phyloP scores from a whole-genome alignment of 2,888 invertebrate genomes.

The Oxycera nigricornis region DNA sequence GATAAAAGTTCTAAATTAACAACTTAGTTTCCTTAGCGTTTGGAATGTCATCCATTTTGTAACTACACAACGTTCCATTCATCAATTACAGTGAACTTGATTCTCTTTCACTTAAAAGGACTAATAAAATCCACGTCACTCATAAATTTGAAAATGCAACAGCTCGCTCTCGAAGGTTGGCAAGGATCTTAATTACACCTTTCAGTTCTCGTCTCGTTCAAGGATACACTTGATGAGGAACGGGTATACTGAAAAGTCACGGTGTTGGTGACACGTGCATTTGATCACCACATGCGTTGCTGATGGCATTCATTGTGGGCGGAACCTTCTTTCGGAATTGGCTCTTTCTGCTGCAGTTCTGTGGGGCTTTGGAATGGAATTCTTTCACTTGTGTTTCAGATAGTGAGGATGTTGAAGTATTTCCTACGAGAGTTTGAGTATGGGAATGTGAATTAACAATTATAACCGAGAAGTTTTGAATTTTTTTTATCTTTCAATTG shows the following conservation, averaged over 20 bases:
- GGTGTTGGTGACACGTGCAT: slow-evolving; percentile 33
- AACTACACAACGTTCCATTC: background rate
- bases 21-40: too few relatives aligned
- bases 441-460: too few relatives aligned
- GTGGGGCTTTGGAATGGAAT: background rate
- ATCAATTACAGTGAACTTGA: background rate
- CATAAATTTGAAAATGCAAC: slow-evolving; percentile 16
- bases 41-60: background rate
- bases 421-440: too few relatives aligned
- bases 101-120: background rate
- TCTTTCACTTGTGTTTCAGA: background rate
- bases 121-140: background rate
- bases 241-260: slow-evolving; percentile 19
- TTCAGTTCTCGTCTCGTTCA: slow-evolving; percentile 4
- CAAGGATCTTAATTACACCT: slow-evolving; percentile 30
- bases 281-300: slow-evolving; percentile 29
- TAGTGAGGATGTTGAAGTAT: too few relatives aligned
- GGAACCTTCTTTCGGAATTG: background rate
- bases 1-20: too few relatives aligned
- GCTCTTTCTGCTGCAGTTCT: too few relatives aligned
- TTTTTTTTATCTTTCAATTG: too few relatives aligned
- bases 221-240: slow-evolving; percentile 21
- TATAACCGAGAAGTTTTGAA: too few relatives aligned
- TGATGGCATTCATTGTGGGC: background rate
- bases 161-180: background rate